Percentiles rank a stretch among this genome's conserved stretches.
These are phyloP conservation scores for Epinotia nisella DNA, from an alignment of 2,888 invertebrate genomes.

Conservation along the genomic window DNA sequence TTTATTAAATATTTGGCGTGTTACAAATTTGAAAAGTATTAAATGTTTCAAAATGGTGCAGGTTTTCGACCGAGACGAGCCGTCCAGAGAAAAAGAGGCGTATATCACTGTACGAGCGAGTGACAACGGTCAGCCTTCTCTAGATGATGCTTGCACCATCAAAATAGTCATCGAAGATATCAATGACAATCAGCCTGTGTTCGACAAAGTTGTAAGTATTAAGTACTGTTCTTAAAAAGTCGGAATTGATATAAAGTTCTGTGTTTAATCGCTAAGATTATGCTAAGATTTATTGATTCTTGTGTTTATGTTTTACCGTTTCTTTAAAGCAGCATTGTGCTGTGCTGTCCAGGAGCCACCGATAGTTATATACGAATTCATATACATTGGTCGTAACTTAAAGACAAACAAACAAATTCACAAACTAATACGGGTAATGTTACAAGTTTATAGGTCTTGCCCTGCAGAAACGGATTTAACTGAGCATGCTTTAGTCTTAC, in stretches of 20 bases:
- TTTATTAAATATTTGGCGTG: neutral
- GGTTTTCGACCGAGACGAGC: slow-evolving; percentile 95
- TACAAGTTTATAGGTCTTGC: slow-evolving; percentile 41
- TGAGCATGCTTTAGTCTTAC: slow-evolving; percentile 6
- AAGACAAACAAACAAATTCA: neutral
- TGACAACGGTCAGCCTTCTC: slow-evolving; percentile 95
- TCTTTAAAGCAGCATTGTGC: slow-evolving; percentile 8
- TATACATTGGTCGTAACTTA: slow-evolving; percentile 3
- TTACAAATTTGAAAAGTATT: slow-evolving; percentile 4
- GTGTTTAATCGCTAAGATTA: neutral
- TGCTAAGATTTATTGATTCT: slow-evolving; percentile 13
- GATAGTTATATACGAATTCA: neutral
- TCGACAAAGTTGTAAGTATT: slow-evolving; percentile 90
- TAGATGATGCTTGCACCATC: slow-evolving; percentile 97
- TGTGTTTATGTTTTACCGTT: neutral
- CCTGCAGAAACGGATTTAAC: slow-evolving; percentile 32
- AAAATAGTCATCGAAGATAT: slow-evolving; percentile 95
- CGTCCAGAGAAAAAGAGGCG: slow-evolving; percentile 91
- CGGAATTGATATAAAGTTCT: slow-evolving; percentile 4
- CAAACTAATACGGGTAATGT: slow-evolving; percentile 35
- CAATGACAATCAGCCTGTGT: slow-evolving; percentile 95
- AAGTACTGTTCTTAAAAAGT: neutral
- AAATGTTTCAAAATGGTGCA: slow-evolving; percentile 59
- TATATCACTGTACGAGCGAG: slow-evolving; percentile 96
- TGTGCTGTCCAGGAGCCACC: neutral